Conservation (phyloP, 2,113 vertebrate species). For the Pithys albifrons region DNA sequence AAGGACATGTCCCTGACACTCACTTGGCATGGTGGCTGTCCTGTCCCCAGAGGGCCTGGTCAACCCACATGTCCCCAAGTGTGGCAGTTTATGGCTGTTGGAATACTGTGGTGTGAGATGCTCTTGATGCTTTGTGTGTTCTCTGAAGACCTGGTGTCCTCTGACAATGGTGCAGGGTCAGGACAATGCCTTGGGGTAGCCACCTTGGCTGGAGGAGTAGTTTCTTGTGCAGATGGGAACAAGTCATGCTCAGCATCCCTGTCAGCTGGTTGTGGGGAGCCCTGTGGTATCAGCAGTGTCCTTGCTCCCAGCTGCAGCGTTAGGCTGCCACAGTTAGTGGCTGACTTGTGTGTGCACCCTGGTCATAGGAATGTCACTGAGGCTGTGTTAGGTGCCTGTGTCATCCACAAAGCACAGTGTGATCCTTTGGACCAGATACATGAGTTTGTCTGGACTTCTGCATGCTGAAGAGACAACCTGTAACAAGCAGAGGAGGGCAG, state of each 20-base stretch:
- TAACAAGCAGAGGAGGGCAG: constrained; percentile 18
- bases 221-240: background rate
- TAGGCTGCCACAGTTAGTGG: background rate
- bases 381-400: background rate
- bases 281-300: background rate
- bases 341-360: background rate
- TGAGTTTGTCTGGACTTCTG: background rate
- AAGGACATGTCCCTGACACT: background rate
- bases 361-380: background rate
- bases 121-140: background rate
- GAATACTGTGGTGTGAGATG: background rate
- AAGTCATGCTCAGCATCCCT: background rate
- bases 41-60: background rate
- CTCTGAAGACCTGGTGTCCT: background rate
- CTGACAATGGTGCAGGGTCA: background rate
- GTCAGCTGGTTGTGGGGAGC: background rate
- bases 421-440: background rate
- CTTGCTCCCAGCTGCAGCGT: background rate
- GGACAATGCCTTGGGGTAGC: background rate
- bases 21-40: background rate
- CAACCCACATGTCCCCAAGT: background rate
- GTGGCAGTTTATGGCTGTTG: background rate
- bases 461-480: background rate
- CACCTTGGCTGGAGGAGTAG: background rate
- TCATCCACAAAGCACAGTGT: background rate